phyloP scores from a whole-genome alignment of 2,113 vertebrate genomes.

The Alaudala cheleensis region DNA sequence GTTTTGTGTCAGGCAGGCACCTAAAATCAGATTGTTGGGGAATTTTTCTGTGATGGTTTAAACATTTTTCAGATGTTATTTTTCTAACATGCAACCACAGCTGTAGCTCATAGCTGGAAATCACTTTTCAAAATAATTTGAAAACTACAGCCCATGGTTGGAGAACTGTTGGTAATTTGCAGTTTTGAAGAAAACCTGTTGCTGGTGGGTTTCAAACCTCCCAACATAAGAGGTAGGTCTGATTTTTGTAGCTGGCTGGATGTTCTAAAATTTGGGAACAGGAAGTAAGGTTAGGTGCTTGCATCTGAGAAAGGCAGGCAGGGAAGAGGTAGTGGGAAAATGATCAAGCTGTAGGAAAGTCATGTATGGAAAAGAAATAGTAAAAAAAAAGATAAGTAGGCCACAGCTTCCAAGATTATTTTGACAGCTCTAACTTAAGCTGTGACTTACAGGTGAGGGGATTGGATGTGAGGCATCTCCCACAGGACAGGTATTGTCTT shows the following conservation, averaged over 20 bases:
- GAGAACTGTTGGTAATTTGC: not conserved
- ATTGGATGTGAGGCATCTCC: not conserved
- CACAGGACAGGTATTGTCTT: not conserved
- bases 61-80: not conserved
- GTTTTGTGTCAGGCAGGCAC: not conserved
- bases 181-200: not conserved
- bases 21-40: not conserved
- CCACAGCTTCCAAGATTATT: not conserved
- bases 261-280: not conserved
- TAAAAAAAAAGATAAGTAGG: not conserved
- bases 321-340: not conserved
- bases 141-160: not conserved
- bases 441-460: not conserved
- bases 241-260: not conserved
- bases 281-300: not conserved
- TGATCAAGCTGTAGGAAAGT: not conserved
- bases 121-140: not conserved
- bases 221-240: not conserved
- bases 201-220: not conserved
- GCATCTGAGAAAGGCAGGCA: not conserved
- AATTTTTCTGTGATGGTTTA: not conserved
- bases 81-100: not conserved
- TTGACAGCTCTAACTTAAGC: not conserved
- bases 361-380: fast-evolving
- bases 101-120: not conserved